Evolutionary conservation across 2,113 vertebrate species (phyloP).

Genomic region (Monopterus albus): DNA sequence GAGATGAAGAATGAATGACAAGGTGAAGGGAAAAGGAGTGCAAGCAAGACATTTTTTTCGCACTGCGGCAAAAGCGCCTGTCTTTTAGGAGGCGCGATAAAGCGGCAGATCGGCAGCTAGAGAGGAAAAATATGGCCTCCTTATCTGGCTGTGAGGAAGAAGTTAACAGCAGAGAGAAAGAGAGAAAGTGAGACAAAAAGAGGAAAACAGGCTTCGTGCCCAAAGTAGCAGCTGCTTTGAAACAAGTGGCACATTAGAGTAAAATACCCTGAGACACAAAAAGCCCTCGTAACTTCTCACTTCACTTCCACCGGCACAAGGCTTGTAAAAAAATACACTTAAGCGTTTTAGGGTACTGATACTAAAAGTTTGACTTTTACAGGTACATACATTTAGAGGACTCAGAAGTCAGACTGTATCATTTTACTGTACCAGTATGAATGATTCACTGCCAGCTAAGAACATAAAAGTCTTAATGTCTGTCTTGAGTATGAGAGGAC

Average conservation of each 20-base stretch:
- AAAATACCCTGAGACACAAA: slow-evolving; percentile 54
- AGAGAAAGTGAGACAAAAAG: slow-evolving; percentile 52
- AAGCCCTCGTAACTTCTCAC: slow-evolving; percentile 51
- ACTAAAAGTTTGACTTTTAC: slow-evolving; percentile 13
- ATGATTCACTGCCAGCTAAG: slow-evolving; percentile 38
- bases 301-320: slow-evolving; percentile 32
- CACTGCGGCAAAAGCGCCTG: slow-evolving; percentile 62
- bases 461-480: slow-evolving; percentile 21
- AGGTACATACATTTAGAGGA: slow-evolving; percentile 41
- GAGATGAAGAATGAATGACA: background rate
- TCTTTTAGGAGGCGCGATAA: slow-evolving; percentile 69
- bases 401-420: slow-evolving; percentile 28
- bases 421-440: slow-evolving; percentile 21
- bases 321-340: slow-evolving; percentile 45
- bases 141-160: slow-evolving; percentile 64
- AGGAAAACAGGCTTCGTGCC: slow-evolving; percentile 51
- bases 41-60: slow-evolving; percentile 49
- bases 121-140: slow-evolving; percentile 60
- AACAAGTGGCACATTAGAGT: slow-evolving; percentile 58
- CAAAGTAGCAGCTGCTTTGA: slow-evolving; percentile 67
- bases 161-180: slow-evolving; percentile 50
- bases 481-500: slow-evolving; percentile 1
- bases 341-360: slow-evolving; percentile 26
- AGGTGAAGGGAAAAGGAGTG: background rate
- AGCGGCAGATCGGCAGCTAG: slow-evolving; percentile 42